Evolutionary conservation across 2,113 vertebrate genomes (phyloP), one percentile per base, ranked within the genome.

Genomic region (Percina caprodes): DNA sequence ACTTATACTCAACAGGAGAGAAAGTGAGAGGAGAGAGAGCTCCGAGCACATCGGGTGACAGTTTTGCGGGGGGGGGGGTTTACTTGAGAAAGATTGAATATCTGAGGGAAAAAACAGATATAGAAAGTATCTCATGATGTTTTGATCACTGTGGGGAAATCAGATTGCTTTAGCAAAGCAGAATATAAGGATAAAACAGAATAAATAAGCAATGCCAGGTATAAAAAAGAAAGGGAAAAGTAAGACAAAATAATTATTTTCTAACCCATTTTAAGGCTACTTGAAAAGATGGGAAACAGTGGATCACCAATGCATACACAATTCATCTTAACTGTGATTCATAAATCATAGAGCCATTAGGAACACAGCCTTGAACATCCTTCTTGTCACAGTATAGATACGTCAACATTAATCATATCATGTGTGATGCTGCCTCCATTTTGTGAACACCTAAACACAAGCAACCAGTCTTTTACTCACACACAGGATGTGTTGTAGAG

Each of bases 1-100:
- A 59, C 60, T 65, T 67, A 82, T 73, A 68, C 69, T 78, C 54
- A 74, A 54, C 23, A 23, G 35, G 52, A 71, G 46, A 62, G 30
- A 60, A 51, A 33, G 16, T 23, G 59, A 51, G 77, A 63, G 14
- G 33, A 48, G 61, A 61, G 69, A 23, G 59, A 26, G 67, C 56
- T 55, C 2, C 19, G 68, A 63, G 69, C 12, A 26, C 21, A 23
- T 56, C 33, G 13, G 46, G 52, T 69, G 68, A 52, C 49, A 63
- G 67, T 19, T 74, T 12, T 0, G 5, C 49, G 39, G 42, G n/a
- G n/a, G 33, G 33, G 33, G 33, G 33, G 33, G 49, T 54, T 59
- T 14, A 30, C 9, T 23, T 35, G 5, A 63, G 42, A 61, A 13
- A 49, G 7, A 56, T 2, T 39, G 6, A 23, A 35, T 45, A 26